Evolutionary conservation across 92 coral and sea anemone species (phyloP), one percentile per base, ranked within the genome.

Genomic region (Parazoanthus atlanticus): DNA sequence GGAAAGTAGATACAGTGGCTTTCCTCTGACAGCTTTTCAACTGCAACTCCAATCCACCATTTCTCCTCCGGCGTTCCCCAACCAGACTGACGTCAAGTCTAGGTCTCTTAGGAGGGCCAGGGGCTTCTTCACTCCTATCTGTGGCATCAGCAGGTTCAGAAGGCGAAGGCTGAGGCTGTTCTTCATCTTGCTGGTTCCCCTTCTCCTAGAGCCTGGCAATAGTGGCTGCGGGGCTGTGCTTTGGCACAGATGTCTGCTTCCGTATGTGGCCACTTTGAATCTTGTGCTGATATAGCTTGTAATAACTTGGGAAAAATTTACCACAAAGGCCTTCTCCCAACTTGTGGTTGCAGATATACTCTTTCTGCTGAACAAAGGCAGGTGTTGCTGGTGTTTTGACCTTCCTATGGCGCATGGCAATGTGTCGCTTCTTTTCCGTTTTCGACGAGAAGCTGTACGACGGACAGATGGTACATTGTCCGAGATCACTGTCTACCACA

Each of bases 401-500:
- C 64, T 77, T 46, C 82, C 83, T 52, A 29, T 79, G 83, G 83
- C 40, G 52, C 83, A 56, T 16, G 52, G 82, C 32, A 23, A 21
- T 85, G 71, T 72, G 67, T 17, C 74, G 73, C 8, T 32, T 80
- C 85, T 58, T 58, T 33, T 80, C 85, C 30, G 85, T 80, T 56
- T 80, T 80, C 72, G 85, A 80, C 16, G 85, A 80, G 74, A 80
- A 80, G 49, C 73, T 80, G 73, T 80, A 80, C 28, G 85, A 80
- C 21, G 85, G 85, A 61, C 81, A 80, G 73, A 19, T 21, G 31
- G 7, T 61, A 33, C 85, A 80, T 33, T 21, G 46, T 80, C 54
- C 85, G 73, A 80, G 85, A 8, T 58, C 85, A 6, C 7, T 80
- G 47, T 5, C 47, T 80, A 7, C 74, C 47, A 80, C 85, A 16